Base-by-base conservation (phyloP, 1,140 invertebrate genomes). In the Arion vulgaris region DNA sequence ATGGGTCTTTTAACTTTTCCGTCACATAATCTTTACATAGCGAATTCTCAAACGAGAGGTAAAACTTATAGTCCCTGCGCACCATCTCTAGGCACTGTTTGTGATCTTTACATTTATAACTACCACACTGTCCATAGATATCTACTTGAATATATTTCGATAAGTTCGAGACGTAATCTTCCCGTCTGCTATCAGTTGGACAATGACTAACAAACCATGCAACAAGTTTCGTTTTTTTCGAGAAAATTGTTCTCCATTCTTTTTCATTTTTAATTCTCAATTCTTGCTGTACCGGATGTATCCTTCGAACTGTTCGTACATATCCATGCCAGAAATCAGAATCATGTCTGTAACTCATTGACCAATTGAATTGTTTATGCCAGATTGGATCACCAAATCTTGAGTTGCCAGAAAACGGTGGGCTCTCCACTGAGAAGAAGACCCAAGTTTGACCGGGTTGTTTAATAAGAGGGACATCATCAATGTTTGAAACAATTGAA, bases 21-120 rank as follows among this genome's bases (percentile, higher is more conserved):
- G 98, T 99, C 71, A 99, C 96, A 91, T 99, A 99, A 92, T 99
- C 97, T 74, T 95, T 94, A 91, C 98, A 99, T 88, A 99, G 97
- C 0, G 97, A 98, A 92, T 99, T 99, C 93, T 94, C 93, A 83
- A 93, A 93, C 13, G 92, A 82, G 13, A 94, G 78, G 81, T 93
- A 93, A 73, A 90, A 91, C 77, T 90, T 90, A 81, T 90, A 91
- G 57, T 87, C 77, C 7, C 77, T 82, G 19, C 76, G 69, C 17
- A 91, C 36, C 71, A 85, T 81, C 36, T 83, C 39, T 19, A 84
- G 76, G 72, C 88, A 87, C 23, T 77, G n/a, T 1, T 34, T 57
- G 26, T 77, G 79, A 11, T 83, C 82, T 36, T 80, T 72, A 82
- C 71, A 84, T 74, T 79, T 74, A 39, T 68, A 32, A 69, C 69